Conservation (phyloP, 2,888 invertebrate genomes). For the Ormyrus nitidulus region DNA sequence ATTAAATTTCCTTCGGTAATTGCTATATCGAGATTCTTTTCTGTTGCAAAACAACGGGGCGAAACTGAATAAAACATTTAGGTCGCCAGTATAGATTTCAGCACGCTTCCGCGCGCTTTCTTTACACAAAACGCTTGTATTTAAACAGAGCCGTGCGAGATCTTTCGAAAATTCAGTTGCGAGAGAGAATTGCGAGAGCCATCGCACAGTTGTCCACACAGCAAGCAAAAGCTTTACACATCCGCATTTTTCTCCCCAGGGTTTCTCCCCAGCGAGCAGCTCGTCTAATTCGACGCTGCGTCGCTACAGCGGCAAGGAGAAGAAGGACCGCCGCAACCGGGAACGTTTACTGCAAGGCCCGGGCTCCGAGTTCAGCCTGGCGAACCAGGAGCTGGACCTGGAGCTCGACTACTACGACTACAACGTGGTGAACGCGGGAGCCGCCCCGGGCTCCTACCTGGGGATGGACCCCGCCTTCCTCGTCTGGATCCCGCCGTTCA, state of each 20-base stretch:
- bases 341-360: constrained; percentile 81
- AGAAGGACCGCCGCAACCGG: constrained; percentile 87
- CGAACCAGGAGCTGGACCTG: constrained; percentile 84
- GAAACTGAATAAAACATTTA: no score
- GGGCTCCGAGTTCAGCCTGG: constrained; percentile 87
- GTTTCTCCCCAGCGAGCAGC: constrained; percentile 68
- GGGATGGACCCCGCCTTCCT: constrained; percentile 93
- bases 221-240: no score
- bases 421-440: constrained; percentile 88
- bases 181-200: no score
- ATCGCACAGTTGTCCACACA: no score
- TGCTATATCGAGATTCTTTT: no score
- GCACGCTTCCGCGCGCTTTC: no score
- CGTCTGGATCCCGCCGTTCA: constrained; percentile 90
- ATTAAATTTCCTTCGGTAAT: no score
- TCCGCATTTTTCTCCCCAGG: constrained; percentile 58
- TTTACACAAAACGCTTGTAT: no score
- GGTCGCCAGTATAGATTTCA: no score
- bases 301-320: constrained; percentile 76
- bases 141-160: no score
- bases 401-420: constrained; percentile 94
- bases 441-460: constrained; percentile 89
- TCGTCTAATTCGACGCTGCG: constrained; percentile 67
- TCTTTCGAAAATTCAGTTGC: no score
- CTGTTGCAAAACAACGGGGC: no score